These are phyloP conservation scores for Limenitis camilla DNA, from an alignment of 2,888 invertebrate genomes.

Conservation along the genomic window DNA sequence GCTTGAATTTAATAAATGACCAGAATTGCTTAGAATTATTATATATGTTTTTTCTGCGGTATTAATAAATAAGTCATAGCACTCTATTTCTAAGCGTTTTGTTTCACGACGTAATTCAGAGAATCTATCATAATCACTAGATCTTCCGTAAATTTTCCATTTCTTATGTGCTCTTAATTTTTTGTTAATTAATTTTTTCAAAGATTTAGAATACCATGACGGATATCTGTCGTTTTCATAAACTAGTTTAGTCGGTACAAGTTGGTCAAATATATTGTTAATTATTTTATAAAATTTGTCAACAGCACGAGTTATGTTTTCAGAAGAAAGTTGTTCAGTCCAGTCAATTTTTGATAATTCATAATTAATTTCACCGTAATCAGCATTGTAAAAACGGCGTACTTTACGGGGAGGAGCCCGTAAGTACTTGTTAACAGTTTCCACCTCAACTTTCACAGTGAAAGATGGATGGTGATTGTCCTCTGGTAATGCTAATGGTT, in stretches of 20 bases:
- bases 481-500: not conserved
- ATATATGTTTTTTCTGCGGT: too few relatives aligned
- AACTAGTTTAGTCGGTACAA: not conserved
- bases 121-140: not conserved
- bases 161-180: slow-evolving; percentile 3
- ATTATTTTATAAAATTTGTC: not conserved
- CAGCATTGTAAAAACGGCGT: not conserved
- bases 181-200: not conserved
- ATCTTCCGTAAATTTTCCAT: slow-evolving; percentile 1
- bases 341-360: not conserved
- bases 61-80: too few relatives aligned
- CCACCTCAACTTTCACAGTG: not conserved
- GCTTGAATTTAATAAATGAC: too few relatives aligned
- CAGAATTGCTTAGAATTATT: too few relatives aligned
- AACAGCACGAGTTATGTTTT: not conserved
- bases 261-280: not conserved
- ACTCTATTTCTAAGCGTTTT: too few relatives aligned
- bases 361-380: not conserved
- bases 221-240: not conserved
- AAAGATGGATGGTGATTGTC: not conserved
- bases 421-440: not conserved
- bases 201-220: not conserved
- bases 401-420: not conserved
- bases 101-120: too few relatives aligned
- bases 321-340: not conserved